Percentiles rank a stretch among this genome's conserved stretches.
These are phyloP conservation scores for Crepidodera aurea DNA, from an alignment of 2,888 invertebrate species.

Conservation along the genomic window DNA sequence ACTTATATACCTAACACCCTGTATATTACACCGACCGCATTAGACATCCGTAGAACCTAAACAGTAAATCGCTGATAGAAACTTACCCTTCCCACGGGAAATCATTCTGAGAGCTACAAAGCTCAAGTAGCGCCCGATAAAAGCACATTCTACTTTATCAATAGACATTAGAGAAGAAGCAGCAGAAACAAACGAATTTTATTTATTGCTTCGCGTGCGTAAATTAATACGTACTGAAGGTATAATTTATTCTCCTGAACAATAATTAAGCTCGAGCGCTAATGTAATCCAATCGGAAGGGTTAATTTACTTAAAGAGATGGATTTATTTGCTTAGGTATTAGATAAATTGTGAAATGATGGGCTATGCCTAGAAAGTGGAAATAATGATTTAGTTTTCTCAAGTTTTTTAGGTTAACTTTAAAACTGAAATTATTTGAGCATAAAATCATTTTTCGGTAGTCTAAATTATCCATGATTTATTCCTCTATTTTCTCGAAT, in stretches of 20 bases:
- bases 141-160: constrained; percentile 43
- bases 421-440: too few relatives aligned
- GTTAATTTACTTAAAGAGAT: constrained; percentile 32
- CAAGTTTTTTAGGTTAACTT: too few relatives aligned
- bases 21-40: too few relatives aligned
- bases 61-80: constrained; percentile 23
- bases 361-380: too few relatives aligned
- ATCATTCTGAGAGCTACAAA: constrained; percentile 40
- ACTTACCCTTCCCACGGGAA: constrained; percentile 40
- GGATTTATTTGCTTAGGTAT: constrained; percentile 5
- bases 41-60: background rate
- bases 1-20: too few relatives aligned
- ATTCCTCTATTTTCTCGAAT: too few relatives aligned
- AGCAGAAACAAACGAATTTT: constrained; percentile 34
- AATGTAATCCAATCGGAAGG: constrained; percentile 35
- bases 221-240: constrained; percentile 31
- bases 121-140: constrained; percentile 34
- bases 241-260: constrained; percentile 35
- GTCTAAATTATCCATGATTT: too few relatives aligned
- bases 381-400: too few relatives aligned
- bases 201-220: constrained; percentile 37
- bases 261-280: constrained; percentile 32
- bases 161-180: constrained; percentile 31
- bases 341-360: constrained; percentile 10
- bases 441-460: too few relatives aligned